Conservation (phyloP, 2,797 vertebrate species). For the Pangasius macronema region DNA sequence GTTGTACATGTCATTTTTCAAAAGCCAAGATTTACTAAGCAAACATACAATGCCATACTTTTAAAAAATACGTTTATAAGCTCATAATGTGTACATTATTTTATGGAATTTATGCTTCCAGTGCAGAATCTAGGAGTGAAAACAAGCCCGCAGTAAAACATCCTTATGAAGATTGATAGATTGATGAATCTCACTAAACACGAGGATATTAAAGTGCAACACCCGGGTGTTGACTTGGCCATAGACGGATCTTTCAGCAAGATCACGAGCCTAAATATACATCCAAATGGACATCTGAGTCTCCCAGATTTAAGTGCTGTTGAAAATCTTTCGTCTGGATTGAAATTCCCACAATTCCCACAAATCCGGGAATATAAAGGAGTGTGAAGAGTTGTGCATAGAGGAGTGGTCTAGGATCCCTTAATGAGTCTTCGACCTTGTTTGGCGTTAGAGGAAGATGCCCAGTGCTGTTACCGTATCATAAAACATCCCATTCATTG, state of each 20-base stretch:
- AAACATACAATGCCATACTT: background rate
- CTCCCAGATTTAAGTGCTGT: background rate
- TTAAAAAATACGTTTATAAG: background rate
- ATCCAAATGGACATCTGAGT: background rate
- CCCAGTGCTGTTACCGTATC: background rate
- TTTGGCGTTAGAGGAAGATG: background rate
- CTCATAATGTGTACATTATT: too few species aligned
- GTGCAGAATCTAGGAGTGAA: background rate
- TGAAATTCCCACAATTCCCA: too few species aligned
- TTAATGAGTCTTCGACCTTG: background rate
- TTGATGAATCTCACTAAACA: background rate
- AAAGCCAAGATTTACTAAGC: background rate
- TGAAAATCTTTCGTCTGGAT: background rate
- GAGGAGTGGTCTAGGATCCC: background rate
- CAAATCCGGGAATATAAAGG: background rate
- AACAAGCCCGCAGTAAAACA: background rate
- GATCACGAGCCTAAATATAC: background rate
- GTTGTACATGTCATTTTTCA: background rate
- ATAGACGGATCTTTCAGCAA: background rate
- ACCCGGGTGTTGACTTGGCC: background rate
- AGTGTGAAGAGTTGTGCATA: background rate
- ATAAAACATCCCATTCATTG: background rate
- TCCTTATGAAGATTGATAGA: background rate
- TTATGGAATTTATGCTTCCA: background rate
- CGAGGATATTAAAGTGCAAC: background rate